A percentile compares a stretch with the other conserved stretches of the same genome.
Conservation (phyloP, 2,113 vertebrate genomes). For the Alouatta palliata region DNA sequence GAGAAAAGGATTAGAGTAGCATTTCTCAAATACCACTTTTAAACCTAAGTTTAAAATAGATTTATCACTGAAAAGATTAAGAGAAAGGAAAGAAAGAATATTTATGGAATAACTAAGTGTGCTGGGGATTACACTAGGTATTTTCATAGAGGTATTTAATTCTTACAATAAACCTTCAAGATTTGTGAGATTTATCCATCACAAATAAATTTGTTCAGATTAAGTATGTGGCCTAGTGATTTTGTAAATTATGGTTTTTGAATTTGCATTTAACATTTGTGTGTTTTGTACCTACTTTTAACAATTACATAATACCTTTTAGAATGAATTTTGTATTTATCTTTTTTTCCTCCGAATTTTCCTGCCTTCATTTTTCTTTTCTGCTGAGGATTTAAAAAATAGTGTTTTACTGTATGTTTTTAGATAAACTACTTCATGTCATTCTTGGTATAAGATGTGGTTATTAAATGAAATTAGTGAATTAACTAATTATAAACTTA, state of each 20-base stretch:
- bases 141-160: neutral
- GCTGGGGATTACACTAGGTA: neutral
- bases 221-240: neutral
- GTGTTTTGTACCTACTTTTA: neutral
- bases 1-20: slow-evolving; percentile 4
- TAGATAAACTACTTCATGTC: neutral
- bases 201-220: slow-evolving; percentile 29
- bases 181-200: neutral
- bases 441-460: neutral
- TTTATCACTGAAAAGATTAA: neutral
- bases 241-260: slow-evolving; percentile 20
- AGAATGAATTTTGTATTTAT: neutral
- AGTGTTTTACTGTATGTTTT: neutral
- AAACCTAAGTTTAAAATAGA: slow-evolving; percentile 35
- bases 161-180: neutral
- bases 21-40: slow-evolving; percentile 49
- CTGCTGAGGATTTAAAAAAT: neutral
- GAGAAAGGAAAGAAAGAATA: neutral
- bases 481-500: neutral
- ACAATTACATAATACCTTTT: neutral
- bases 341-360: neutral
- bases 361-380: neutral
- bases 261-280: slow-evolving; percentile 26
- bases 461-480: neutral
- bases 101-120: neutral